Conservation (phyloP, 2,888 invertebrate species). For the Lithophane ornitopus region DNA sequence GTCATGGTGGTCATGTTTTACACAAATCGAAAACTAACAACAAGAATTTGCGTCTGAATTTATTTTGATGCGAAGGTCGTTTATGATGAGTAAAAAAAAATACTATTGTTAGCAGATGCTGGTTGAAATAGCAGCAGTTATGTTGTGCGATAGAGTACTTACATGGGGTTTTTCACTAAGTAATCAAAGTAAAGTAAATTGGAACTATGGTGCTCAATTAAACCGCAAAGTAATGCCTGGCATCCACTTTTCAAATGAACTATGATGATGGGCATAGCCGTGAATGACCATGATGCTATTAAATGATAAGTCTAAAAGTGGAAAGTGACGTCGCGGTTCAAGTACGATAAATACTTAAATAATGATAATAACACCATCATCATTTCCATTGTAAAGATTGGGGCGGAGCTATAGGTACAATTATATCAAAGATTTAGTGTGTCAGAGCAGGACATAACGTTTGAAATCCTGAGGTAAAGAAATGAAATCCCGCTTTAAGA, state of each 20-base stretch:
- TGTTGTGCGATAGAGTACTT: not conserved
- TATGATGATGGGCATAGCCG: not conserved
- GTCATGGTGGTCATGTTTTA: slow-evolving; percentile 27
- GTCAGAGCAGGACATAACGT: not conserved
- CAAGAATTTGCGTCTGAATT: slow-evolving; percentile 30
- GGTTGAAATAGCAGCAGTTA: slow-evolving; percentile 12
- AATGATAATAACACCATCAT: not conserved
- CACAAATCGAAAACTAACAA: slow-evolving; percentile 30
- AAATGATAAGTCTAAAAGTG: slow-evolving; percentile 13
- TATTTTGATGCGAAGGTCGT: slow-evolving; percentile 50
- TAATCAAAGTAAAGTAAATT: slow-evolving; percentile 4
- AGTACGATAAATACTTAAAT: not conserved
- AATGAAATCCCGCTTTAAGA: too few relatives aligned
- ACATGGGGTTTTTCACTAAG: not conserved
- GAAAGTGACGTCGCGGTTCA: slow-evolving; percentile 1
- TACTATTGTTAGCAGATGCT: slow-evolving; percentile 30
- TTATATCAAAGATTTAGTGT: not conserved
- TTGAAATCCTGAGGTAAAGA: not conserved
- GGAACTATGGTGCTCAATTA: not conserved
- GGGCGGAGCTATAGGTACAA: not conserved
- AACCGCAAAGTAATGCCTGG: not conserved
- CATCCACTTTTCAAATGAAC: not conserved
- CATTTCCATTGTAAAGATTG: not conserved
- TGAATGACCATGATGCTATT: slow-evolving; percentile 3
- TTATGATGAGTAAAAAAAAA: slow-evolving; percentile 35